A percentile compares a stretch with the other conserved stretches of the same genome.
Evolutionary conservation across 2,888 invertebrate genomes (phyloP).

Genomic region (Perizoma affinitatum): DNA sequence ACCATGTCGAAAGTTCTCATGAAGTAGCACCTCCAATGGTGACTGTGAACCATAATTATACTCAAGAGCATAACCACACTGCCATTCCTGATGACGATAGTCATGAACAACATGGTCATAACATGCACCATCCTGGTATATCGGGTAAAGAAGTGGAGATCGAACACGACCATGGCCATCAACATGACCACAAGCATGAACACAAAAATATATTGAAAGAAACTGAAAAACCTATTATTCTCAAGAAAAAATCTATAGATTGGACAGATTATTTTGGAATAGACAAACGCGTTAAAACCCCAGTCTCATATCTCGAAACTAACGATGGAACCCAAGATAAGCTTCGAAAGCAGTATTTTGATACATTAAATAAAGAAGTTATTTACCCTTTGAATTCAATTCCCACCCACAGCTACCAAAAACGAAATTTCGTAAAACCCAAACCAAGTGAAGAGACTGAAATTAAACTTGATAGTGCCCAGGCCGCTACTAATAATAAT

Average conservation of each 20-base stretch:
- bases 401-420: slow-evolving; percentile 64
- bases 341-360: slow-evolving; percentile 72
- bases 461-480: slow-evolving; percentile 50
- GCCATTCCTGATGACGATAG: slow-evolving; percentile 57
- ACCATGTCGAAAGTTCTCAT: slow-evolving; percentile 61
- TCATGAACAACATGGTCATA: slow-evolving; percentile 65
- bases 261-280: slow-evolving; percentile 95
- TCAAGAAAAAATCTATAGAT: slow-evolving; percentile 92
- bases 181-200: slow-evolving; percentile 45
- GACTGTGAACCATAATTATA: slow-evolving; percentile 57
- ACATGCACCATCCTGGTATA: slow-evolving; percentile 62
- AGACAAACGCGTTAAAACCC: slow-evolving; percentile 86
- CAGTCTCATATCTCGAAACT: slow-evolving; percentile 53
- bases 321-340: slow-evolving; percentile 74
- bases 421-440: slow-evolving; percentile 66
- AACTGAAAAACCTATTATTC: slow-evolving; percentile 75
- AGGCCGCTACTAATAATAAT: slow-evolving; percentile 48
- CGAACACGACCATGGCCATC: slow-evolving; percentile 31
- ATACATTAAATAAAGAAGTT: slow-evolving; percentile 75
- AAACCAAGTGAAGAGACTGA: slow-evolving; percentile 62
- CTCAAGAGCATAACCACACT: slow-evolving; percentile 53
- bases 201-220: slow-evolving; percentile 37
- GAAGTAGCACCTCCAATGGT: slow-evolving; percentile 73
- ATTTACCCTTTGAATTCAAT: slow-evolving; percentile 68
- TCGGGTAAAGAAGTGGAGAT: slow-evolving; percentile 51